Conservation (phyloP, 2,888 invertebrate species). For the Philereme vetulata region DNA sequence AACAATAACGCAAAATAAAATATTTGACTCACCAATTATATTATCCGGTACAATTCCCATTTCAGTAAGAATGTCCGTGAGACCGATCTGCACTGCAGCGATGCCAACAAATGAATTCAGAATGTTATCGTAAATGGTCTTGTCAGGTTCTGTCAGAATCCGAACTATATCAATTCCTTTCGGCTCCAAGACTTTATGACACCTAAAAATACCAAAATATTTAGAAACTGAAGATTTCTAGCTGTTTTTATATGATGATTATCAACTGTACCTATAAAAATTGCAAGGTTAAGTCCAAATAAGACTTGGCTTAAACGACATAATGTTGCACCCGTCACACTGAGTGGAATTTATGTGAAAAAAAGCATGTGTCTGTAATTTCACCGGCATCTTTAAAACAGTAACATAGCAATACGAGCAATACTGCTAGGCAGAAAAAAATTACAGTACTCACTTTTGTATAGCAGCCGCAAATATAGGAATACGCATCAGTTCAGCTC, state of each 20-base stretch:
- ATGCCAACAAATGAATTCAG: slow-evolving; percentile 89
- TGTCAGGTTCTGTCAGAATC: slow-evolving; percentile 84
- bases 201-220: slow-evolving; percentile 62
- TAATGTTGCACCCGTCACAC: too few relatives aligned
- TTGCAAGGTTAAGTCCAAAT: too few relatives aligned
- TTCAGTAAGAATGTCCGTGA: slow-evolving; percentile 61
- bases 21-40: slow-evolving; percentile 84
- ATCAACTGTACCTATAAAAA: too few relatives aligned
- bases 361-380: too few relatives aligned
- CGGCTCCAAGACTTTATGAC: slow-evolving; percentile 81
- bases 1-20: too few relatives aligned
- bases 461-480: slow-evolving; percentile 81
- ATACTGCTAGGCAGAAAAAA: too few relatives aligned
- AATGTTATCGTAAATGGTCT: slow-evolving; percentile 84
- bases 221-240: slow-evolving; percentile 51
- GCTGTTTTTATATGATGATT: too few relatives aligned
- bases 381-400: too few relatives aligned
- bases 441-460: slow-evolving; percentile 51
- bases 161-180: slow-evolving; percentile 85
- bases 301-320: too few relatives aligned
- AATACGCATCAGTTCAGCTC: slow-evolving; percentile 82
- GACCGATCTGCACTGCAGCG: slow-evolving; percentile 85
- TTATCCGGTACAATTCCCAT: slow-evolving; percentile 87
- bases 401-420: too few relatives aligned
- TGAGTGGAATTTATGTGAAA: too few relatives aligned